Base-by-base conservation (phyloP, 2,888 invertebrate species). In the Morpho helenor region DNA sequence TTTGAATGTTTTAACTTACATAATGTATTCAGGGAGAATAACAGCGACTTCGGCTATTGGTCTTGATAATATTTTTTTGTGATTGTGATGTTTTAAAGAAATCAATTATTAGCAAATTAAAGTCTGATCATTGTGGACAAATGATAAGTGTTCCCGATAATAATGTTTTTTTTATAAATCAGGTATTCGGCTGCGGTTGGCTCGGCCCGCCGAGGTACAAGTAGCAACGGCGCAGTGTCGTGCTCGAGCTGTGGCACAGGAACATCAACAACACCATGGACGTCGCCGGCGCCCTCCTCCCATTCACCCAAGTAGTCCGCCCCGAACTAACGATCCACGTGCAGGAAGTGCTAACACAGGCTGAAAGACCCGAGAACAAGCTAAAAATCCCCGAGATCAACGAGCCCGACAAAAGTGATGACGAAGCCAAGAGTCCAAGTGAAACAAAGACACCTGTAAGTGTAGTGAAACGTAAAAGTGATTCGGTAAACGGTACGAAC, bases 131-230 rank as follows among this genome's bases (percentile, higher is more conserved):
- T n/a, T n/a, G n/a, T n/a, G n/a, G n/a, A n/a, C n/a, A n/a, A n/a
- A n/a, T n/a, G n/a, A n/a, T n/a, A n/a, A n/a, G n/a, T n/a, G n/a
- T n/a, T n/a, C n/a, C n/a, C n/a, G n/a, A n/a, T 31, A 5, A 31
- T 31, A 31, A 31, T 31, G 4, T n/a, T 40, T 8, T 4, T 49
- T 8, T 45, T 7, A 56, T 22, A 7, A 4, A 40, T 1, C 92
- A 95, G 88, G 87, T 94, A 74, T 92, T 94, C 87, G 94, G 94
- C 52, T 94, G 94, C 79, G 93, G 94, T 51, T 93, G 94, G 93
- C 89, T 94, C 54, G 94, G 93, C 0, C 93, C 93, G 23, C 91
- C 92, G 10, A 82, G 92, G 67, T 93, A 92, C 87, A 93, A 93
- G 92, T 93, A 93, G 92, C 92, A 92, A 80, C 86, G 91, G 85